These are phyloP conservation scores for Microtus pennsylvanicus DNA, from an alignment of 2,113 vertebrate genomes.

Conservation along the genomic window DNA sequence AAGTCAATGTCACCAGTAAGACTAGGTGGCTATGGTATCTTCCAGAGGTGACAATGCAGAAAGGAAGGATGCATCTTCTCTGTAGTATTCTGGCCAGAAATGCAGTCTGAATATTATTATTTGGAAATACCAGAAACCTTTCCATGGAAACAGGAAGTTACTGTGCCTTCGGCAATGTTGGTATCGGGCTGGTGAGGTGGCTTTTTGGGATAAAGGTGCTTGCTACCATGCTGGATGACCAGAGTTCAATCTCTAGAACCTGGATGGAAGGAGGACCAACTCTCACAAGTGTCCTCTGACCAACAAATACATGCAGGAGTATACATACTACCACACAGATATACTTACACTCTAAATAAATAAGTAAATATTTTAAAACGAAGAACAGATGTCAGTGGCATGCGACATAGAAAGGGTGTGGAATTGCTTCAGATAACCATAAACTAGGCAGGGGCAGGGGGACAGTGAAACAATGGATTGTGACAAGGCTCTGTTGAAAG, in stretches of 20 bases:
- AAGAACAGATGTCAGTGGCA: background rate
- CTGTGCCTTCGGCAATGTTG: background rate
- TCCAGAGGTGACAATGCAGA: background rate
- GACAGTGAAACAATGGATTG: background rate
- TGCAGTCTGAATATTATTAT: background rate
- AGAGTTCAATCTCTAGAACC: background rate
- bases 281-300: background rate
- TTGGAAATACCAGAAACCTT: background rate
- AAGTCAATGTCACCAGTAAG: background rate
- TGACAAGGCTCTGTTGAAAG: background rate
- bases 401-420: background rate
- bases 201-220: background rate
- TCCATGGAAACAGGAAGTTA: background rate
- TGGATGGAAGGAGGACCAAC: background rate
- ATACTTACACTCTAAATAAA: background rate
- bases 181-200: background rate
- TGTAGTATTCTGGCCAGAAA: background rate
- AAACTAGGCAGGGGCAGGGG: background rate
- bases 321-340: background rate
- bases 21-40: background rate
- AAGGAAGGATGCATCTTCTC: background rate
- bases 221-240: background rate
- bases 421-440: background rate
- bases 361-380: background rate
- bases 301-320: background rate